Percentiles rank a stretch among this genome's conserved stretches.
These are phyloP conservation scores for Epinephelus cyanopodus DNA, from an alignment of 2,113 vertebrate species.

Conservation along the genomic window DNA sequence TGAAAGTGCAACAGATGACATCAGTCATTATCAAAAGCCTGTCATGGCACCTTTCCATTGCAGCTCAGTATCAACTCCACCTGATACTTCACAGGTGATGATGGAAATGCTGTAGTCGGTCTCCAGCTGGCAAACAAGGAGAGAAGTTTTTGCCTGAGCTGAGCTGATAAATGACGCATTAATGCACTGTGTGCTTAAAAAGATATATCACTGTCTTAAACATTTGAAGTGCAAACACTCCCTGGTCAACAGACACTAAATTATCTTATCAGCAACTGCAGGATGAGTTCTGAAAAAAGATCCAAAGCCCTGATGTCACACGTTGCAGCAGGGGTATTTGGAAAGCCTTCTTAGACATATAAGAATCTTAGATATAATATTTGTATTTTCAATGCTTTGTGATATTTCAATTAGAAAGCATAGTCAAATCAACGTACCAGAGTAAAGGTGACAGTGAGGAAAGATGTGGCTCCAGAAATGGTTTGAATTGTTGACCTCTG, in stretches of 20 bases:
- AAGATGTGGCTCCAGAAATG: conserved; percentile 40
- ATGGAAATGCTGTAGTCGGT: conserved; percentile 9
- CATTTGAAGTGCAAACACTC: conserved; percentile 7
- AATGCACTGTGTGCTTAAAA: not conserved
- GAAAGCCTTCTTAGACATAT: not conserved
- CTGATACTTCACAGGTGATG: conserved; percentile 51
- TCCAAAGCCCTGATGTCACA: conserved; percentile 1
- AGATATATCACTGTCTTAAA: not conserved
- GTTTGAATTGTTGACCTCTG: conserved; percentile 50
- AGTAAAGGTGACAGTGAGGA: conserved; percentile 24
- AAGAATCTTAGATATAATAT: not conserved
- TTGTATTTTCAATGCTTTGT: not conserved
- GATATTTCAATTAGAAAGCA: conserved; percentile 3
- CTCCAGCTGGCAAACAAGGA: conserved; percentile 12
- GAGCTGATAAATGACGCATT: conserved; percentile 37
- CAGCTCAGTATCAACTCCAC: conserved; percentile 35
- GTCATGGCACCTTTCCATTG: conserved; percentile 33
- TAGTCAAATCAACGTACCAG: not conserved
- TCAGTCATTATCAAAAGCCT: conserved; percentile 65
- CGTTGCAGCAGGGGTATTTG: not conserved
- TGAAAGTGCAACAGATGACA: conserved; percentile 72
- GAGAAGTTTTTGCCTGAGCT: conserved; percentile 21
- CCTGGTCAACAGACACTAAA: not conserved
- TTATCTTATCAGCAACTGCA: conserved; percentile 14
- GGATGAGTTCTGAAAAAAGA: conserved; percentile 5